phyloP scores from a whole-genome alignment of 2,888 invertebrate genomes.

The Tetropium fuscum region DNA sequence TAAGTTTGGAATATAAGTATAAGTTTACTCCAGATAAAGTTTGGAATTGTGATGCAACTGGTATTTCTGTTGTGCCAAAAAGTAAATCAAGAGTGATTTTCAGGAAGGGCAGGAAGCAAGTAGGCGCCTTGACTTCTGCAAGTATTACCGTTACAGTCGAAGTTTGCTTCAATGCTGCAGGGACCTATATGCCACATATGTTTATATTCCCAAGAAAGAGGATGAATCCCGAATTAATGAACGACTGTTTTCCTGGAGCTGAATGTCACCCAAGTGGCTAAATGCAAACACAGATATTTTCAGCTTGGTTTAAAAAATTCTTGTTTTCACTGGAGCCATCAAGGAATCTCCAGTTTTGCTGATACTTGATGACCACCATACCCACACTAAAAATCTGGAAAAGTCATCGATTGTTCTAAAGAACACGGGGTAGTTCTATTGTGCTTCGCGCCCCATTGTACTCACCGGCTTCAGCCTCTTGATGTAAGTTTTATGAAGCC shows the following conservation, averaged over 20 bases:
- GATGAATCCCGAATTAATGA: slow-evolving; percentile 42
- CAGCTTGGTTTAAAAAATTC: slow-evolving; percentile 32
- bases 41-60: slow-evolving; percentile 54
- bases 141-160: slow-evolving; percentile 44
- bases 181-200: slow-evolving; percentile 41
- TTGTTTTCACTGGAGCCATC: slow-evolving; percentile 20
- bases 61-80: slow-evolving; percentile 51
- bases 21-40: slow-evolving; percentile 44
- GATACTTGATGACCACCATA: slow-evolving; percentile 25
- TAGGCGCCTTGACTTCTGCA: slow-evolving; percentile 42
- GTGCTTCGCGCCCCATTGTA: slow-evolving; percentile 58
- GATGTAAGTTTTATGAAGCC: slow-evolving; percentile 54
- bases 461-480: slow-evolving; percentile 55
- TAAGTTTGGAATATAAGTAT: no score
- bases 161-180: slow-evolving; percentile 46
- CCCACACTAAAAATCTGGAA: slow-evolving; percentile 47
- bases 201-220: slow-evolving; percentile 22
- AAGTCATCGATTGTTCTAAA: slow-evolving; percentile 51
- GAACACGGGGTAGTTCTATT: slow-evolving; percentile 55
- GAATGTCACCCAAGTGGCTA: slow-evolving; percentile 22
- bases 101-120: slow-evolving; percentile 43
- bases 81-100: slow-evolving; percentile 42
- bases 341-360: slow-evolving; percentile 22
- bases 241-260: slow-evolving; percentile 39
- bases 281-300: slow-evolving; percentile 26